A percentile compares a stretch with the other conserved stretches of the same genome.
These are phyloP conservation scores for Turritopsis dohrnii DNA, from an alignment of 30 jellyfish, hydroid and myxozoan species.

Conservation along the genomic window DNA sequence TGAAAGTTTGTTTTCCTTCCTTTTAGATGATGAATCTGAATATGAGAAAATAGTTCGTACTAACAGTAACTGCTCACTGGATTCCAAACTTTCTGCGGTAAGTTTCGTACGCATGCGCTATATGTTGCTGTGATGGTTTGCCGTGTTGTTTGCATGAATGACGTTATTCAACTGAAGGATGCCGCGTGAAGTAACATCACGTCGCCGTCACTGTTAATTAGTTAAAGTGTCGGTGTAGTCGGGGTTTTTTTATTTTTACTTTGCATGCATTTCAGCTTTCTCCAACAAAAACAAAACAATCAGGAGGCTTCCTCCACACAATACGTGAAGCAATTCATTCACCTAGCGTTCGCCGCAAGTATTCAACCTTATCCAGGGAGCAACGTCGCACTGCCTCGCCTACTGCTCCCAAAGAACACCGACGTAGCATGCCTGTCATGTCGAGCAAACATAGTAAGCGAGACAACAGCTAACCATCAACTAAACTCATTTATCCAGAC, in stretches of 20 bases:
- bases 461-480: not conserved
- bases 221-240: not conserved
- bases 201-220: too few relatives aligned
- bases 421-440: constrained; percentile 48
- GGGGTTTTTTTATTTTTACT: not conserved
- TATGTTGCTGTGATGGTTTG: too few relatives aligned
- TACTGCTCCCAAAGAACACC: constrained; percentile 31
- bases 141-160: not conserved
- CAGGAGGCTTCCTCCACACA: constrained; percentile 27
- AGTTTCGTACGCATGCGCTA: not conserved
- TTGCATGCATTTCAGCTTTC: constrained; percentile 10
- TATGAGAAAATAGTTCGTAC: constrained; percentile 19
- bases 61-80: constrained; percentile 22
- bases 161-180: not conserved
- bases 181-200: not conserved
- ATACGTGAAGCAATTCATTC: constrained; percentile 33
- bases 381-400: constrained; percentile 6
- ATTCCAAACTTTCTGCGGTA: constrained; percentile 16
- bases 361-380: constrained; percentile 21
- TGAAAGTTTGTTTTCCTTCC: too few relatives aligned
- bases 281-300: not conserved
- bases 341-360: constrained; percentile 31
- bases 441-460: constrained; percentile 11
- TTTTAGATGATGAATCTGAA: not conserved
- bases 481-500: too few relatives aligned